Conservation (phyloP, 1,140 invertebrate genomes). For the Solen grandis region DNA sequence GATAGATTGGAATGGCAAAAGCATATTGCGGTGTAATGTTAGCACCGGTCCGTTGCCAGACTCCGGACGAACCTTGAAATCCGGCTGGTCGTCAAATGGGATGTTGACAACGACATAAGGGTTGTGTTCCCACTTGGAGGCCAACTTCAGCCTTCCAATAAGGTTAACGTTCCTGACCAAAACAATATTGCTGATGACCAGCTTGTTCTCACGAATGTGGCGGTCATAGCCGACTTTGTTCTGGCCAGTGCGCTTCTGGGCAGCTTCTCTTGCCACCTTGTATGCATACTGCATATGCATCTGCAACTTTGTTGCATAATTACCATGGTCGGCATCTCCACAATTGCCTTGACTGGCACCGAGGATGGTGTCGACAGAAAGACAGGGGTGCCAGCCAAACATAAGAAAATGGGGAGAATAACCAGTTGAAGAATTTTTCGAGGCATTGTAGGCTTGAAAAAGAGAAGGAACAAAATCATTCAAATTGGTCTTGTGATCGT, state of each 20-base stretch:
- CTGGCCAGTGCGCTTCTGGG: not conserved
- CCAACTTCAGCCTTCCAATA: conserved; percentile 34
- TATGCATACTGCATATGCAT: conserved; percentile 31
- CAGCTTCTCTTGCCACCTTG: not conserved
- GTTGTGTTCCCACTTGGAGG: conserved; percentile 42
- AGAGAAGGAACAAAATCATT: not conserved
- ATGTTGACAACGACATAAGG: conserved; percentile 3
- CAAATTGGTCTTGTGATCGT: not conserved
- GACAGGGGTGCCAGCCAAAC: conserved; percentile 11
- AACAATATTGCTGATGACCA: conserved; percentile 16
- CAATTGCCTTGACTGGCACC: conserved; percentile 22
- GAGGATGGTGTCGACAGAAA: conserved; percentile 1
- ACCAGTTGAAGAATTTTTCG: not conserved
- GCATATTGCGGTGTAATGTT: conserved; percentile 34
- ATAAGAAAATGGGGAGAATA: conserved; percentile 2
- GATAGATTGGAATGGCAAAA: no score
- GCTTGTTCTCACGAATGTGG: not conserved
- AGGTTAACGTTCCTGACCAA: conserved; percentile 15
- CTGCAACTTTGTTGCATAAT: conserved; percentile 1
- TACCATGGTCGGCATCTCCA: not conserved
- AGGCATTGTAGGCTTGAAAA: no score
- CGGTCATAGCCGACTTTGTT: conserved; percentile 26
- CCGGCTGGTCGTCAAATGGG: conserved; percentile 12
- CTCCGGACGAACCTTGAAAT: conserved; percentile 12
- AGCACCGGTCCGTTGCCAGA: not conserved